Evolutionary conservation across 2,888 invertebrate species (phyloP), one percentile per base, ranked within the genome.

Genomic region (Drosophila lutescens): DNA sequence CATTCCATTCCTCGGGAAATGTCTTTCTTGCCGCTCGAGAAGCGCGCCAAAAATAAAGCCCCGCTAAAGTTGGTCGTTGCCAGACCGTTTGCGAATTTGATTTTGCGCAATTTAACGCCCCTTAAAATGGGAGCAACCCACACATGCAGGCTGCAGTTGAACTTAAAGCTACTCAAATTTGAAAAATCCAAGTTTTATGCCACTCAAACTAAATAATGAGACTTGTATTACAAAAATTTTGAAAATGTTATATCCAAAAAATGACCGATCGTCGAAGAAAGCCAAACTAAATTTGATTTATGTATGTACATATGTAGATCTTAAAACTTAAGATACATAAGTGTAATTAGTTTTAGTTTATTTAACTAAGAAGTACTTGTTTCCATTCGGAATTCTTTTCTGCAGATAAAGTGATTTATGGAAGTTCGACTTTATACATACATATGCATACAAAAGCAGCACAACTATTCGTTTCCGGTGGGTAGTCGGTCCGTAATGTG

Each of bases 1-100:
- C 85, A 86, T 86, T 86, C 85, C 85, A 86, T 86, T 86, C 85
- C 85, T 79, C 26, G 59, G 65, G 68, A 75, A 72, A 85, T 81
- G 81, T 78, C 67, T 79, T 74, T 71, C 62, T 60, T 43, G 50
- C 23, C 53, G 32, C 32, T 54, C 58, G 46, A 36, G 49, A 61
- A 67, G 72, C 84, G 80, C 86, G 83, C 85, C 85, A 85, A 84
- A 85, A 85, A 69, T 44, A 76, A 80, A 54, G 44, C 47, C 15
- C 43, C 49, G 34, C 32, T 17, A 15, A 34, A 49, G 46, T 30
- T 46, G 49, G 20, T 34, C 9, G 71, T 70, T 69, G 70, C 63
- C 70, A 60, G 30, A 68, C 9, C 12, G 17, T 6, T 40, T 50
- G 17, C 13, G 13, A 53, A 47, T 47, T 66, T 20, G 36, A 36